phyloP scores from a whole-genome alignment of 2,888 invertebrate genomes.

The Drosophila phalerata region DNA sequence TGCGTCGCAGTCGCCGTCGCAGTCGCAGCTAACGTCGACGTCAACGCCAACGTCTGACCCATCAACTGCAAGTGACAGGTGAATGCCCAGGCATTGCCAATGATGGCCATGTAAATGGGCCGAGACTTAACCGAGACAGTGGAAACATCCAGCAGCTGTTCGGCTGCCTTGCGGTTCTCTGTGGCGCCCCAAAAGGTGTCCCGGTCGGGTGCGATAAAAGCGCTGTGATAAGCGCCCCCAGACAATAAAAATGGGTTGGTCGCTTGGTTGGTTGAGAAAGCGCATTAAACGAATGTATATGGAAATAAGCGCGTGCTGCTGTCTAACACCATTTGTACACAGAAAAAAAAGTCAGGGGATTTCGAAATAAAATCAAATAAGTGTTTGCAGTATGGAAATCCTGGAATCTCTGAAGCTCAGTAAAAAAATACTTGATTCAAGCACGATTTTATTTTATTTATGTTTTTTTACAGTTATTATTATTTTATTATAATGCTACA shows the following conservation, averaged over 20 bases:
- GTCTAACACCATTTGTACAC: conserved; percentile 18
- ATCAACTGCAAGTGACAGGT: conserved; percentile 67
- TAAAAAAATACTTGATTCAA: too few relatives aligned
- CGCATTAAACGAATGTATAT: conserved; percentile 35
- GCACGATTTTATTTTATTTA: too few relatives aligned
- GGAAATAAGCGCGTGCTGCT: conserved; percentile 42
- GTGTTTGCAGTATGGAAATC: too few relatives aligned
- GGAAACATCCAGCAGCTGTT: conserved; percentile 36
- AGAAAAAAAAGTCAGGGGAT: too few relatives aligned
- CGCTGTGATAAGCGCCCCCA: conserved; percentile 48
- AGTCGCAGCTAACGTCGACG: background rate
- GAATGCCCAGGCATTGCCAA: conserved; percentile 56
- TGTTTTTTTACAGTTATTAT: too few relatives aligned
- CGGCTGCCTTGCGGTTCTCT: conserved; percentile 18
- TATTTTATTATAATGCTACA: too few relatives aligned
- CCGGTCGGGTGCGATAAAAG: conserved; percentile 46
- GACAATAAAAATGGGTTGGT: conserved; percentile 40
- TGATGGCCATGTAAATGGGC: conserved; percentile 71
- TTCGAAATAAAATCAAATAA: too few relatives aligned
- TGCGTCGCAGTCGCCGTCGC: conserved; percentile 24
- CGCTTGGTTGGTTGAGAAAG: conserved; percentile 8
- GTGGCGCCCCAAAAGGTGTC: conserved; percentile 31
- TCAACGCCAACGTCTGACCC: conserved; percentile 14
- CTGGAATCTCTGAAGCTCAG: too few relatives aligned
- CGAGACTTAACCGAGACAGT: conserved; percentile 37